A percentile compares a stretch with the other conserved stretches of the same genome.
Conservation (phyloP, 30 jellyfish, hydroid and myxozoan species). For the Aurelia coerulea region DNA sequence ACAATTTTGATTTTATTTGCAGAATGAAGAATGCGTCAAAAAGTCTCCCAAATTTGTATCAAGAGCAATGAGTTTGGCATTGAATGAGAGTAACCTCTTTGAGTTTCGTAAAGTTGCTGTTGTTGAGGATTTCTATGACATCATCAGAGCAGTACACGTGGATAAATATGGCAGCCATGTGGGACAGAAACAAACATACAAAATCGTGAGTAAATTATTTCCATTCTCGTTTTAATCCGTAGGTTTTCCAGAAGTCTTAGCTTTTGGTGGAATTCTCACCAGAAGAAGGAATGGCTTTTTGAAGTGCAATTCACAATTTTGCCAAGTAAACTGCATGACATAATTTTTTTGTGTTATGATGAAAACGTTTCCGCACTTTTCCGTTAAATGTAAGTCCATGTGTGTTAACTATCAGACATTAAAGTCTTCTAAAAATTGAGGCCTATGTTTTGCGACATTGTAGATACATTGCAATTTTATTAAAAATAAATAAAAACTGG, state of each 20-base stretch:
- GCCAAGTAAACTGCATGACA: neutral
- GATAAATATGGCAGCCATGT: constrained; percentile 71
- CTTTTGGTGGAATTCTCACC: too few relatives aligned
- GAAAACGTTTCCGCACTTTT: too few relatives aligned
- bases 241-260: too few relatives aligned
- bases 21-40: constrained; percentile 1
- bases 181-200: constrained; percentile 89
- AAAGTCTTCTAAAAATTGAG: too few relatives aligned
- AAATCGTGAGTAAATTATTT: constrained; percentile 59
- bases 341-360: neutral
- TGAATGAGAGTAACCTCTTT: neutral
- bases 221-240: too few relatives aligned
- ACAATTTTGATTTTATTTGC: neutral
- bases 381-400: neutral
- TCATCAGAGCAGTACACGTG: constrained; percentile 77
- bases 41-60: neutral
- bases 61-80: neutral
- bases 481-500: too few relatives aligned
- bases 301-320: neutral
- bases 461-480: too few relatives aligned
- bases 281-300: too few relatives aligned
- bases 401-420: too few relatives aligned
- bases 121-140: constrained; percentile 87
- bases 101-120: constrained; percentile 80
- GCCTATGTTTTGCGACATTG: too few relatives aligned